Base-by-base conservation (phyloP, 2,888 invertebrate species). In the Troglohyphantes excavatus region DNA sequence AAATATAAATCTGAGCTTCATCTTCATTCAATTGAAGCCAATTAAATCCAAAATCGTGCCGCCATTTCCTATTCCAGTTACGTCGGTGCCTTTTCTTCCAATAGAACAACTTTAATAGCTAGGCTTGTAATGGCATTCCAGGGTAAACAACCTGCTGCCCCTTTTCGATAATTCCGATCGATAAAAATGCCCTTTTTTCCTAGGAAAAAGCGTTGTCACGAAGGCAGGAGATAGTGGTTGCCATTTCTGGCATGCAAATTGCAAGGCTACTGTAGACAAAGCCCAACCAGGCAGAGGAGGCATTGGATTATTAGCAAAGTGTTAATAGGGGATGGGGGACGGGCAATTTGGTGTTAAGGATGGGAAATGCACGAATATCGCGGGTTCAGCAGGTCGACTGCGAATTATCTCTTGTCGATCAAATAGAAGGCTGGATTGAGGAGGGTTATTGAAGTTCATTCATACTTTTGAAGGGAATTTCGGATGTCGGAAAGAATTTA, bases 111-210 rank as follows among this genome's bases (percentile, higher is more conserved):
- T 72, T 43, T 72, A n/a, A 59, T 59, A 19, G n/a, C 27, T 21
- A 5, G 11, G 13, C 2, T 5, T n/a, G 59, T n/a, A 29, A 78
- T 65, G 11, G 17, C 78, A 78, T 43, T 21, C 6, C 26, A 43
- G 61, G 65, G 26, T 78, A 63, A 78, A 78, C 78, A 78, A 78
- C 78, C 78, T 78, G 7, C 13, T n/a, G n/a, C n/a, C n/a, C n/a
- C 63, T 46, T 23, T 46, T 26, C 53, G 53, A 53, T 53, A 39
- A 78, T 63, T 19, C 26, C 19, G 17, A 61, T 43, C 29, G 63
- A 63, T 78, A 78, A 78, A 59, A 39, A 19, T 61, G 7, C 17
- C 13, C 23, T 19, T 27, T 53, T 29, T 3, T 59, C 53, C 53
- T 70, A 7, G 21, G 19, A 59, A 65, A 65, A 23, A 75, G 21